These are phyloP conservation scores for Columbina picui DNA, from an alignment of 2,113 vertebrate genomes.

Conservation along the genomic window DNA sequence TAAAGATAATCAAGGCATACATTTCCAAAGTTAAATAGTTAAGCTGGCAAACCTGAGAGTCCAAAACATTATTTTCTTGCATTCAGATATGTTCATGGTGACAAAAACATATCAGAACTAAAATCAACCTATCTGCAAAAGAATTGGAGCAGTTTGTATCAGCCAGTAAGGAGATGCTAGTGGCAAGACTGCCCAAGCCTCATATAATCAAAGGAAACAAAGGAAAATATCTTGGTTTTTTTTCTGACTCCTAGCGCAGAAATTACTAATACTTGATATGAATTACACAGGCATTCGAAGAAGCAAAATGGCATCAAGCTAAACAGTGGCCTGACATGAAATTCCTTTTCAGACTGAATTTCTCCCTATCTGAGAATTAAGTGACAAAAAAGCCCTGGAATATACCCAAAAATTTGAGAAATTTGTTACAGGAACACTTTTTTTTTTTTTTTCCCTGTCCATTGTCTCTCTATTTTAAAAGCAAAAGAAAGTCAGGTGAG, in stretches of 20 bases:
- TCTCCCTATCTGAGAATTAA: background rate
- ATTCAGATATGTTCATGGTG: background rate
- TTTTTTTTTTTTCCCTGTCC: accelerated
- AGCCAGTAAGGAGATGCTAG: background rate
- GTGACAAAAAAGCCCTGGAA: background rate
- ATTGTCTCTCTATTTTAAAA: background rate
- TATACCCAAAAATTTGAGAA: background rate
- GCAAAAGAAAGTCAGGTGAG: background rate
- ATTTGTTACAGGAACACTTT: background rate
- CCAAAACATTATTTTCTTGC: background rate
- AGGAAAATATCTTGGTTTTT: background rate
- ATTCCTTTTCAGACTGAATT: background rate
- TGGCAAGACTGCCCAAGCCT: background rate
- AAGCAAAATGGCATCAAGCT: background rate
- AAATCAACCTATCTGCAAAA: background rate
- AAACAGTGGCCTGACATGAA: background rate
- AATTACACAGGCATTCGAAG: background rate
- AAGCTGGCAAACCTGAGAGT: background rate
- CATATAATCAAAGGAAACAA: background rate
- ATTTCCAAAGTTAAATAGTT: background rate
- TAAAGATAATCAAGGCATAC: background rate
- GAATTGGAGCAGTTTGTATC: background rate
- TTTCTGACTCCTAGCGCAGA: background rate
- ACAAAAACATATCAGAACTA: background rate
- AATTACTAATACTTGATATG: background rate